Evolutionary conservation across 2,888 invertebrate genomes (phyloP).

Genomic region (Embidobia sp.): DNA sequence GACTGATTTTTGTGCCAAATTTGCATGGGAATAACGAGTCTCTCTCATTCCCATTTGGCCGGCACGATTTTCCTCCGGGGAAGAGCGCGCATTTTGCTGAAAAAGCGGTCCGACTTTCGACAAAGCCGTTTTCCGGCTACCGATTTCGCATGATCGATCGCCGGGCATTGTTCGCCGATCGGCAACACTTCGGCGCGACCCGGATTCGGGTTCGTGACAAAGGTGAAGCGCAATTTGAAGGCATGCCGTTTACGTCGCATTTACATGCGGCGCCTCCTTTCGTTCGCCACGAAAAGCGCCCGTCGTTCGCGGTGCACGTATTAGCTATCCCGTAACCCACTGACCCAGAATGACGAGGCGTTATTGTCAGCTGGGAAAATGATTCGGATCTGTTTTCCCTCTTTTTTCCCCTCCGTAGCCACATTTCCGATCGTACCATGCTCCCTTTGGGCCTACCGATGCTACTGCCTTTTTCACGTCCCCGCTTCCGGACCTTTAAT

Average conservation of each 20-base stretch:
- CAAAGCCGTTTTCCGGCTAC: constrained; percentile 37
- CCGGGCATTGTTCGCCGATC: constrained; percentile 36
- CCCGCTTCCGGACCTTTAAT: too few relatives aligned
- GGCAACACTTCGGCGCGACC: constrained; percentile 70
- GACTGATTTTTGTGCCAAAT: background rate
- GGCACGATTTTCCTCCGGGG: constrained; percentile 20
- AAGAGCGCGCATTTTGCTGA: constrained; percentile 25
- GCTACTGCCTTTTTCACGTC: too few relatives aligned
- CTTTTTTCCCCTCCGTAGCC: constrained; percentile 15
- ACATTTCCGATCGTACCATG: background rate
- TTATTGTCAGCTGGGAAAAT: constrained; percentile 60
- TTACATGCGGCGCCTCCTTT: constrained; percentile 34
- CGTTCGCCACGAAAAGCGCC: constrained; percentile 40
- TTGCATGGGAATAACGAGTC: constrained; percentile 11
- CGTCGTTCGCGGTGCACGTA: constrained; percentile 55
- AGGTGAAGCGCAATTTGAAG: constrained; percentile 69
- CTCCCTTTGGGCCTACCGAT: too few relatives aligned
- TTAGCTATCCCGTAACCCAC: constrained; percentile 60
- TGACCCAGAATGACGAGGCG: constrained; percentile 63
- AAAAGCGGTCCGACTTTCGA: constrained; percentile 24
- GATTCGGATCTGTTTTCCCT: constrained; percentile 52
- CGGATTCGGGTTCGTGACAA: constrained; percentile 75
- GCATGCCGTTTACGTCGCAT: constrained; percentile 63
- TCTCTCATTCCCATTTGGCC: constrained; percentile 22
- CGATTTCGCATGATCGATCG: constrained; percentile 54